phyloP scores from a whole-genome alignment of 2,888 invertebrate species.

The Anodontia alba region DNA sequence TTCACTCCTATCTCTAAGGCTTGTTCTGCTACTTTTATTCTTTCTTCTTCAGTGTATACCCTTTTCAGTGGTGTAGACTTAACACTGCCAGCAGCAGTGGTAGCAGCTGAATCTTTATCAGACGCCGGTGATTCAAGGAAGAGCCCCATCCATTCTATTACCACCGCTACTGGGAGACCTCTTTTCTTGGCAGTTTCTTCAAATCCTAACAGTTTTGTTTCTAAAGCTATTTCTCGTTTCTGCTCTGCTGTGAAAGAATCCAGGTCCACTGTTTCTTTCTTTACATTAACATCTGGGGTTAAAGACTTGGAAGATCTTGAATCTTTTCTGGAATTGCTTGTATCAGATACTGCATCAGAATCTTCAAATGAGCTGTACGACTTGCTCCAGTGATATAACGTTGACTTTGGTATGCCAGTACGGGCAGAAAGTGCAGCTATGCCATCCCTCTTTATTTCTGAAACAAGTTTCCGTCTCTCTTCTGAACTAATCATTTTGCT shows the following conservation, averaged over 20 bases:
- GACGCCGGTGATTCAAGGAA: neutral
- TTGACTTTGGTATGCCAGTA: conserved; percentile 43
- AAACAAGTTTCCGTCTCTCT: conserved; percentile 31
- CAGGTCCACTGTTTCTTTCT: conserved; percentile 32
- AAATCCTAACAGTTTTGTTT: conserved; percentile 41
- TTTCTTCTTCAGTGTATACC: conserved; percentile 48
- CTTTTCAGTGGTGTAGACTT: neutral
- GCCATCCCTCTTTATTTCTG: conserved; percentile 37
- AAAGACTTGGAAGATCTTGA: conserved; percentile 15
- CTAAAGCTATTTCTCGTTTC: conserved; percentile 33
- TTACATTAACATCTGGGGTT: conserved; percentile 28
- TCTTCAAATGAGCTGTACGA: conserved; percentile 3
- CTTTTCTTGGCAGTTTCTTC: conserved; percentile 30
- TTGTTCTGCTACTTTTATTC: conserved; percentile 32
- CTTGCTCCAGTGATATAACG: conserved; percentile 16
- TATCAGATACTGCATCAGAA: conserved; percentile 3
- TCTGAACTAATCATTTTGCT: conserved; percentile 31
- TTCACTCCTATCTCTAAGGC: conserved; percentile 47
- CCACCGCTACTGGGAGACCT: conserved; percentile 27
- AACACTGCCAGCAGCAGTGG: neutral
- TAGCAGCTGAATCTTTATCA: conserved; percentile 17
- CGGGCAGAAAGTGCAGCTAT: conserved; percentile 24
- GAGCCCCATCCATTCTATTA: conserved; percentile 14
- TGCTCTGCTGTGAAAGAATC: neutral
- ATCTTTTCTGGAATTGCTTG: conserved; percentile 19